Evolutionary conservation across 2,888 invertebrate genomes (phyloP).

Genomic region (Nephrotoma appendiculata): DNA sequence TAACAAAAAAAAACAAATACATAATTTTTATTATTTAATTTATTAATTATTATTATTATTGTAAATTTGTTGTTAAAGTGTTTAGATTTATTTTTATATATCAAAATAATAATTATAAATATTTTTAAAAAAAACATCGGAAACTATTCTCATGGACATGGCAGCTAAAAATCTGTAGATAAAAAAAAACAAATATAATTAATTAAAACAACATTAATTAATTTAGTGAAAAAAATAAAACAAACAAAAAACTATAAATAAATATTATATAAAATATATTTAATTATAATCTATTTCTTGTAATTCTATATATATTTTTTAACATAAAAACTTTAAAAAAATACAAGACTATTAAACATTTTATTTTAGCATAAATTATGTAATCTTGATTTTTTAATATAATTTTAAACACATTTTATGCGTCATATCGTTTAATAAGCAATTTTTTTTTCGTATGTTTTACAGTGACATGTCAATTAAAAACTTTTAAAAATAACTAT

Average conservation of each 20-base stretch:
- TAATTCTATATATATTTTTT: neutral
- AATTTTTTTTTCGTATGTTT: neutral
- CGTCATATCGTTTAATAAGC: neutral
- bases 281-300: constrained; percentile 6
- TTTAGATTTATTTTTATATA: constrained; percentile 6
- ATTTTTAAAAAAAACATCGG: constrained; percentile 15
- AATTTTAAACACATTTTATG: neutral
- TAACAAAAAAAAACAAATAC: neutral
- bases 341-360: constrained; percentile 7
- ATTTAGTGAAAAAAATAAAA: constrained; percentile 5
- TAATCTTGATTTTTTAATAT: neutral
- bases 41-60: neutral
- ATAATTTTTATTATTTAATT: constrained; percentile 2
- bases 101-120: constrained; percentile 13
- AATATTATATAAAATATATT: constrained; percentile 8
- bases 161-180: constrained; percentile 32
- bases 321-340: constrained; percentile 8
- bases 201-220: constrained; percentile 8
- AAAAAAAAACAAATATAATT: constrained; percentile 19
- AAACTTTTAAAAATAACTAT: neutral
- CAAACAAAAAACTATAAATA: constrained; percentile 3
- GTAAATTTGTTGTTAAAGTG: constrained; percentile 3
- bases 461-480: neutral
- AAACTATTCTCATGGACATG: constrained; percentile 32
- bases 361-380: neutral